Conservation (phyloP, 2,888 invertebrate species). For the Eretmocerus hayati region DNA sequence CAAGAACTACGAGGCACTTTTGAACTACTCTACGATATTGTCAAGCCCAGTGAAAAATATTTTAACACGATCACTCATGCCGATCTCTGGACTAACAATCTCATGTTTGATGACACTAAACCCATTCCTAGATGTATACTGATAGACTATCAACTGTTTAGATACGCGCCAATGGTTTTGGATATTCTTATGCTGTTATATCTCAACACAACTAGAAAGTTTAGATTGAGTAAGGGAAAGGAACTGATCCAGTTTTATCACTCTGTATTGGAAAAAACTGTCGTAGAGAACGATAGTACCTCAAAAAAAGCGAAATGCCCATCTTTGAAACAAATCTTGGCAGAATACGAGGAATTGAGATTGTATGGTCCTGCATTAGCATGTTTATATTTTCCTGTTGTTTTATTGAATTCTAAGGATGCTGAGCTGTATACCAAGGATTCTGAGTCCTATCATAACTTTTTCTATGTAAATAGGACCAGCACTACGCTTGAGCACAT, state of each 20-base stretch:
- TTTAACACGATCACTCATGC: constrained; percentile 53
- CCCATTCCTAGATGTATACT: constrained; percentile 52
- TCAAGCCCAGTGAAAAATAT: constrained; percentile 18
- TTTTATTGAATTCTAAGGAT: not conserved
- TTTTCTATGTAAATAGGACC: not conserved
- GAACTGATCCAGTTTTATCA: constrained; percentile 22
- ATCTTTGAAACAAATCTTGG: not conserved
- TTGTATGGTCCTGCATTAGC: not conserved
- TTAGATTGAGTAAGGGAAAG: constrained; percentile 15
- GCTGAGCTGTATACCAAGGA: not conserved
- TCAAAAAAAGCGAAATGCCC: no score
- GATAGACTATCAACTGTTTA: constrained; percentile 63
- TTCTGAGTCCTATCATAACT: not conserved
- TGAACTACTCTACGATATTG: constrained; percentile 6
- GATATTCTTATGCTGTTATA: constrained; percentile 22
- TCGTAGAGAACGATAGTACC: constrained; percentile 16
- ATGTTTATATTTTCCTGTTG: not conserved
- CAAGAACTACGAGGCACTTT: constrained; percentile 12
- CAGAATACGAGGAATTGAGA: not conserved
- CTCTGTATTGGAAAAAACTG: constrained; percentile 11
- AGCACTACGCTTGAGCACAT: not conserved
- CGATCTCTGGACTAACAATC: constrained; percentile 60
- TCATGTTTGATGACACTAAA: constrained; percentile 49
- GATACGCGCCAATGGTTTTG: constrained; percentile 44
- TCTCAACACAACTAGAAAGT: constrained; percentile 19